A percentile compares a stretch with the other conserved stretches of the same genome.
Evolutionary conservation across 2,888 invertebrate species (phyloP).

Genomic region (Luperina nickerlii): DNA sequence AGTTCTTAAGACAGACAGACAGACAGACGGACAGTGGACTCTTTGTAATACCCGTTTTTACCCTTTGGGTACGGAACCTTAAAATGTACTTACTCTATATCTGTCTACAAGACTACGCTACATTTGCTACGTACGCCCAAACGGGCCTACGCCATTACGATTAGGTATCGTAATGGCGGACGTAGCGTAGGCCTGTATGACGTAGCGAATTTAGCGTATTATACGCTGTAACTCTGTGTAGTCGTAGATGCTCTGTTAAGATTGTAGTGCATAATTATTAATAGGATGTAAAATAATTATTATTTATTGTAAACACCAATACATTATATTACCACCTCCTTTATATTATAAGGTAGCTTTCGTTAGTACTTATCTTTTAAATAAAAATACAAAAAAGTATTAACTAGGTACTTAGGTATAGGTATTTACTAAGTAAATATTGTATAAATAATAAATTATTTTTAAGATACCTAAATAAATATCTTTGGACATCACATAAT

Average conservation of each 20-base stretch:
- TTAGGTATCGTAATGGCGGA: neutral
- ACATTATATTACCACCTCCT: neutral
- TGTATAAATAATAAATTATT: neutral
- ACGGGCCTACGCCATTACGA: neutral
- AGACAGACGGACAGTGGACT: too few relatives aligned
- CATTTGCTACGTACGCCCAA: neutral
- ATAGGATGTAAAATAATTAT: neutral
- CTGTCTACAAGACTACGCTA: neutral
- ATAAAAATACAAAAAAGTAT: neutral
- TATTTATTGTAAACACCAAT: neutral
- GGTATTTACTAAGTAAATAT: neutral
- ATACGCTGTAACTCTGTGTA: neutral
- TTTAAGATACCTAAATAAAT: conserved; percentile 8
- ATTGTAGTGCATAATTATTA: neutral
- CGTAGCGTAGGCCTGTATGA: neutral
- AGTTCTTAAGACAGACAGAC: too few relatives aligned
- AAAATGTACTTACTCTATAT: too few relatives aligned
- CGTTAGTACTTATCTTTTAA: neutral
- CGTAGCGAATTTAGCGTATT: neutral
- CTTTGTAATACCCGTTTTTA: too few relatives aligned
- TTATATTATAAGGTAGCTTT: neutral
- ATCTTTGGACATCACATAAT: neutral
- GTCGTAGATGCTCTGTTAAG: neutral
- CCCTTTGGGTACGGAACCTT: too few relatives aligned
- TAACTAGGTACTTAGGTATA: neutral